phyloP scores from a whole-genome alignment of 2,888 invertebrate genomes.

The Pteria penguin region DNA sequence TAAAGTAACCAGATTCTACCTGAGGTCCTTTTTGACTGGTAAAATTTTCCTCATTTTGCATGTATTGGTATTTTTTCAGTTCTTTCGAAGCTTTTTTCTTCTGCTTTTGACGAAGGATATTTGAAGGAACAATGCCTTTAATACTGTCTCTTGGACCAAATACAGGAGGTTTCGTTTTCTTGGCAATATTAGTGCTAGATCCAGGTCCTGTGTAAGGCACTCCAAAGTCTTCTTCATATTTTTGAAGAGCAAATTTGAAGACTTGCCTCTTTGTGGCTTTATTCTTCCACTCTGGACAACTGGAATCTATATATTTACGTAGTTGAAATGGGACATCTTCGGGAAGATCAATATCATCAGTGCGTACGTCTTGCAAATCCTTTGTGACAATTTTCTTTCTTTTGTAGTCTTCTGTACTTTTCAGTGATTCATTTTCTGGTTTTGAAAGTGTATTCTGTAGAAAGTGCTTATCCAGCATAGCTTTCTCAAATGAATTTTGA shows the following conservation, averaged over 20 bases:
- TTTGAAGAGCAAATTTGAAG: not conserved
- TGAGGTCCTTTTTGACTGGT: not conserved
- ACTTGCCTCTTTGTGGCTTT: not conserved
- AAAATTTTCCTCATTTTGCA: not conserved
- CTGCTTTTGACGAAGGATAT: not conserved
- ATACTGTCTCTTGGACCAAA: not conserved
- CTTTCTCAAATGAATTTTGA: too few species aligned
- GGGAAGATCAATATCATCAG: not conserved
- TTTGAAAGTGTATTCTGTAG: not conserved
- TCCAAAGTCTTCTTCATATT: not conserved
- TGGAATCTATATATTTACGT: too few species aligned
- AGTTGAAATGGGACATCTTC: too few species aligned
- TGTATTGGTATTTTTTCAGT: not conserved
- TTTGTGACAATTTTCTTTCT: too few species aligned
- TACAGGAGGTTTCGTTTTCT: not conserved
- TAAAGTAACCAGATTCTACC: not conserved
- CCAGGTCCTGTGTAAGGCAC: not conserved
- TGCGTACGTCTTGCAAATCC: too few species aligned
- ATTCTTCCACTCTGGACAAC: not conserved
- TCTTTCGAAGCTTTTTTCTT: not conserved
- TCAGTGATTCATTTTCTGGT: not conserved
- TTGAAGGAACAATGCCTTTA: not conserved
- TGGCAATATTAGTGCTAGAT: not conserved
- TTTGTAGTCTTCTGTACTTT: not conserved
- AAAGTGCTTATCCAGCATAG: not conserved